phyloP scores from a whole-genome alignment of 1,140 invertebrate species.

The Drosophila nasuta region DNA sequence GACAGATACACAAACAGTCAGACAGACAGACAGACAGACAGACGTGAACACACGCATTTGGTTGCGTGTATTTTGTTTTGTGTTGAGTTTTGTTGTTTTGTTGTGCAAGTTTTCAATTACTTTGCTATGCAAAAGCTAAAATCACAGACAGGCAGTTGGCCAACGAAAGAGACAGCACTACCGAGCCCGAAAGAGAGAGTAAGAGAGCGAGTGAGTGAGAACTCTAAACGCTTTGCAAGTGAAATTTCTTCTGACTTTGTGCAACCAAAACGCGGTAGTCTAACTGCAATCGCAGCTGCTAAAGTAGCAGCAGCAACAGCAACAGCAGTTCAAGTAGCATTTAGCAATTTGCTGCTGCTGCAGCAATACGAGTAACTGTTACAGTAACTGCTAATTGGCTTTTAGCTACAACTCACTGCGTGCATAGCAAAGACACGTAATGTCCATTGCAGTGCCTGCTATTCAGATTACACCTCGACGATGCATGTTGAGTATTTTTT shows the following conservation, averaged over 20 bases:
- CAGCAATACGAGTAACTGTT: constrained; percentile 47
- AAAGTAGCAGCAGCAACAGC: constrained; percentile 8
- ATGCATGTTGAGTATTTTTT: background rate
- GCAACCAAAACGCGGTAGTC: background rate
- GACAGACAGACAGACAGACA: background rate
- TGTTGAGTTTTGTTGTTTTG: constrained; percentile 29
- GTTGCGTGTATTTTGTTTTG: constrained; percentile 3
- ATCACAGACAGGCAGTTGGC: constrained; percentile 28
- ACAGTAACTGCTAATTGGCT: constrained; percentile 69
- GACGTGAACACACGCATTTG: background rate
- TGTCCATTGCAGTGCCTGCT: background rate
- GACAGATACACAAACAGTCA: constrained; percentile 22
- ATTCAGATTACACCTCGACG: background rate
- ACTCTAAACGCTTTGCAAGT: background rate
- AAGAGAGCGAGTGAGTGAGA: background rate
- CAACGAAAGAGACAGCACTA: background rate
- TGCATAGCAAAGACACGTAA: background rate
- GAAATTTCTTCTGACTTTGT: too few relatives aligned
- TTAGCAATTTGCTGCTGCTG: too few relatives aligned
- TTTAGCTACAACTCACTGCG: constrained; percentile 21
- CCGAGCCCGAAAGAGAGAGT: background rate
- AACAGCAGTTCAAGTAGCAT: constrained; percentile 21
- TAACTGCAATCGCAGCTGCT: background rate
- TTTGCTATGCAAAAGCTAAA: constrained; percentile 51
- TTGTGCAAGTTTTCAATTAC: constrained; percentile 71